Conservation (phyloP, 2,113 vertebrate species). For the Macrotis lagotis region DNA sequence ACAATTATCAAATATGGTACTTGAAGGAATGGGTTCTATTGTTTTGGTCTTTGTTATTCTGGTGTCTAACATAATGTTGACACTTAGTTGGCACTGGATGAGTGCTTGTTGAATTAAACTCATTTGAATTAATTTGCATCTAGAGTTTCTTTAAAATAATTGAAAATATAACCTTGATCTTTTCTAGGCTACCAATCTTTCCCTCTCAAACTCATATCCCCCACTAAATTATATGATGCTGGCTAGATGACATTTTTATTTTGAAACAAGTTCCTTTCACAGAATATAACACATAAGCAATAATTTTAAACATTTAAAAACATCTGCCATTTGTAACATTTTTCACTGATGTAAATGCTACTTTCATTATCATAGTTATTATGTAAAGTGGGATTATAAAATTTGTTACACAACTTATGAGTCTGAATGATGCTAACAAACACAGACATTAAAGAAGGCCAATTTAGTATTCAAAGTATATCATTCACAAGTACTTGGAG, state of each 20-base stretch:
- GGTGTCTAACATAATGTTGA: background rate
- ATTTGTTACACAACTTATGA: background rate
- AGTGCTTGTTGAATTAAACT: background rate
- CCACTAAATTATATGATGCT: background rate
- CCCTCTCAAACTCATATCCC: background rate
- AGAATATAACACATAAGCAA: background rate
- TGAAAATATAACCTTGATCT: background rate
- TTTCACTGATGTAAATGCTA: slow-evolving; percentile 28
- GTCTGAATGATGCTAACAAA: slow-evolving; percentile 14
- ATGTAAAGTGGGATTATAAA: background rate
- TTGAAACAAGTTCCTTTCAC: slow-evolving; percentile 15
- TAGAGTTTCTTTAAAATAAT: background rate
- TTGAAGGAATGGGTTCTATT: background rate
- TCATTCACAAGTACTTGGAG: slow-evolving; percentile 2
- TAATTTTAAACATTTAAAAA: background rate
- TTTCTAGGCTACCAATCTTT: background rate
- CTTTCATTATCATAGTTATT: background rate
- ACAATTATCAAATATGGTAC: background rate
- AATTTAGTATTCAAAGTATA: background rate
- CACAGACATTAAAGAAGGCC: slow-evolving; percentile 12
- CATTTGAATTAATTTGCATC: background rate
- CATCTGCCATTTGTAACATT: background rate
- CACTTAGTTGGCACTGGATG: background rate
- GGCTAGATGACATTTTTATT: background rate
- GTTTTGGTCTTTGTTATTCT: background rate